Percentiles rank a stretch among this genome's conserved stretches.
These are phyloP conservation scores for Microtus oregoni DNA, from an alignment of 2,113 vertebrate genomes.

Conservation along the genomic window DNA sequence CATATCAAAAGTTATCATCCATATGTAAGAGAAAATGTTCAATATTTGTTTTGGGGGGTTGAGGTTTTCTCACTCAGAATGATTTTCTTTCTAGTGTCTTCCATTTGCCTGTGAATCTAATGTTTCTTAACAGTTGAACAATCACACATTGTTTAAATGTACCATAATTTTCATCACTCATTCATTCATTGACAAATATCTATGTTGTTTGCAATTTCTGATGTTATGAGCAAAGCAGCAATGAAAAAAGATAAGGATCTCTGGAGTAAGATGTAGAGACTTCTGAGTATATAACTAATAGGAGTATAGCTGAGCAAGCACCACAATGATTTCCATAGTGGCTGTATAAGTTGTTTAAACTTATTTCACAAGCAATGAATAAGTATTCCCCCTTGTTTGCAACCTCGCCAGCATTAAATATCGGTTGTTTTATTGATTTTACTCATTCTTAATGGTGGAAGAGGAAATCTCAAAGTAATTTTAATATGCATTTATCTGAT, in stretches of 20 bases:
- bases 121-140: background rate
- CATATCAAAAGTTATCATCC: background rate
- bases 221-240: background rate
- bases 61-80: background rate
- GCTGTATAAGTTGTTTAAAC: background rate
- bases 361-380: background rate
- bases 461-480: background rate
- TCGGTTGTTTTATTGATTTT: background rate
- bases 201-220: background rate
- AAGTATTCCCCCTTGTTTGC: background rate
- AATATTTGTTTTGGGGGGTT: background rate
- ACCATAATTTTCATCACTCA: background rate
- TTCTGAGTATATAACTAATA: background rate
- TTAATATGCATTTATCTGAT: background rate
- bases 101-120: background rate
- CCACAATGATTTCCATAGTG: background rate
- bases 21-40: background rate
- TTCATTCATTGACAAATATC: background rate
- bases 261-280: background rate
- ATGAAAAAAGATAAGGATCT: background rate
- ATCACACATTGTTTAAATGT: background rate
- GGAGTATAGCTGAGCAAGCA: background rate
- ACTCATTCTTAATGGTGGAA: background rate
- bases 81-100: background rate
- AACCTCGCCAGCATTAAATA: background rate